A percentile compares a stretch with the other conserved stretches of the same genome.
Conservation (phyloP, 2,888 invertebrate species). For the Drosophila borborema region DNA sequence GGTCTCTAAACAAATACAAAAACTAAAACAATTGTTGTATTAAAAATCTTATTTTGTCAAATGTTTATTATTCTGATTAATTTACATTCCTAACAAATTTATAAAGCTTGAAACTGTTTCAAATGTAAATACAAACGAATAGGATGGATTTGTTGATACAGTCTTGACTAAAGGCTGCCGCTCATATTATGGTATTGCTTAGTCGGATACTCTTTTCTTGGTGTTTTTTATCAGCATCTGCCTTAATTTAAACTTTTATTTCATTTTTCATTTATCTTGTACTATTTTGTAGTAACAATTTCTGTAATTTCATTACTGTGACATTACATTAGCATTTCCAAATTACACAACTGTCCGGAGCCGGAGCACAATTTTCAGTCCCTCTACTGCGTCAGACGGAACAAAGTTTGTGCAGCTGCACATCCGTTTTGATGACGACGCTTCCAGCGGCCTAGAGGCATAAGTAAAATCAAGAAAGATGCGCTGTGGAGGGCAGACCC, state of each 20-base stretch:
- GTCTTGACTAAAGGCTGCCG: too few relatives aligned
- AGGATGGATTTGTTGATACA: not conserved
- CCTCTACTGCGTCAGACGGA: conserved; percentile 12
- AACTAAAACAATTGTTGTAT: conserved; percentile 4
- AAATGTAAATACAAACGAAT: not conserved
- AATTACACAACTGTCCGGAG: conserved; percentile 51
- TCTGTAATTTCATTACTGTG: conserved; percentile 65
- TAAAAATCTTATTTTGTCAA: conserved; percentile 1
- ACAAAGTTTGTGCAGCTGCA: conserved; percentile 76
- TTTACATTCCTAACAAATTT: conserved; percentile 14
- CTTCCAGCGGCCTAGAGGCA: conserved; percentile 44
- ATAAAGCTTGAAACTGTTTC: not conserved
- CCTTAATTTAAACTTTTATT: conserved; percentile 4
- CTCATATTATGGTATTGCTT: not conserved
- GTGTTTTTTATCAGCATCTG: not conserved
- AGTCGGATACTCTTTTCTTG: not conserved
- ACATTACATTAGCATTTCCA: conserved; percentile 74
- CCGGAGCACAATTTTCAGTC: conserved; percentile 26
- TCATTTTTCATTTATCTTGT: conserved; percentile 12
- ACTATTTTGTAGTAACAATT: conserved; percentile 35
- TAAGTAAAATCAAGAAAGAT: conserved; percentile 55
- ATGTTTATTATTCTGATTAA: conserved; percentile 21
- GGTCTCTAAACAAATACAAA: conserved; percentile 14
- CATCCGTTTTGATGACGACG: conserved; percentile 71
- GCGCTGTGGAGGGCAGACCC: conserved; percentile 23